Evolutionary conservation across 2,113 vertebrate genomes (phyloP), one percentile per base, ranked within the genome.

Genomic region (Ahaetulla prasina): DNA sequence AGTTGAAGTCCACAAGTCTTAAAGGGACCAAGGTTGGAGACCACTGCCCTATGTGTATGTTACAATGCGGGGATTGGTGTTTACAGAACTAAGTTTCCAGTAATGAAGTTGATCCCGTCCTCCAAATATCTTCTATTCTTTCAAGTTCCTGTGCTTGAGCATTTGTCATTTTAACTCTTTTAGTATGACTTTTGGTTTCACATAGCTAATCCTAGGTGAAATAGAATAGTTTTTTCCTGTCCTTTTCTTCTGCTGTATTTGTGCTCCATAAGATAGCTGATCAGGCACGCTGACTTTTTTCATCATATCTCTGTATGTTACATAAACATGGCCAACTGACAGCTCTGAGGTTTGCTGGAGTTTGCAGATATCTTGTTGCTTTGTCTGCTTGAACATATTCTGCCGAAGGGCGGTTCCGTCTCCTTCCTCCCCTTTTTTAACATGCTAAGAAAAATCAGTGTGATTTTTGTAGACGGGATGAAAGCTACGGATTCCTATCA

Each of bases 241-340:
- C 20, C 52, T 89, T 86, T 39, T 20, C n/a, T 11, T n/a, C 85
- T 91, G 63, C 11, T 25, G 35, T 57, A 57, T 74, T 89, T 85
- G 18, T 68, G 47, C 30, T 53, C 39, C 91, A 85, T 89, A 7
- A 10, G 49, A 22, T n/a, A 30, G 20, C 43, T 91, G 88, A 57
- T 89, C 22, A 92, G 92, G 88, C 92, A 88, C 90, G 14, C 30
- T 89, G 92, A 93, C 91, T 27, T 94, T 95, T 93, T 90, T 45
- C 89, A 93, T 63, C 0, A 35, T 93, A 45, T 60, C 74, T 54
- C 60, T 43, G n/a, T 85, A 50, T 92, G 39, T 93, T 95, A 92
- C 3, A 12, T 93, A 94, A 94, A 93, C 91, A 8, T 93, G 92
- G 85, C 90, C 47, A 18, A 55, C 89, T 94, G 92, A 84, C 68